A percentile compares a stretch with the other conserved stretches of the same genome.
Evolutionary conservation across 2,113 vertebrate genomes (phyloP).

Genomic region (Phainopepla nitens): DNA sequence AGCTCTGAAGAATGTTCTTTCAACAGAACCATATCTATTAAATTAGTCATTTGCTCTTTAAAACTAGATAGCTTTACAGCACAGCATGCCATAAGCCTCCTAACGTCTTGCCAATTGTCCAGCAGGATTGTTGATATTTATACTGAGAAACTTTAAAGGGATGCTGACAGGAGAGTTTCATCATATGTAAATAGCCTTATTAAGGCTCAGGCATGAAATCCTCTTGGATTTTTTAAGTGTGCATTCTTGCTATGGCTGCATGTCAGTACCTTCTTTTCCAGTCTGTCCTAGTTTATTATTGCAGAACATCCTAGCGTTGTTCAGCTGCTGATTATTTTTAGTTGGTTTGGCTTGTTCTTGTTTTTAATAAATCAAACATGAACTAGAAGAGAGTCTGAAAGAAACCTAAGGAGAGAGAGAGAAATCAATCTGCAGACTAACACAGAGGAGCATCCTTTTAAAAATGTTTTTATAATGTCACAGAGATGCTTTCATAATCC

Average conservation of each 20-base stretch:
- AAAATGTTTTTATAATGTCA: not conserved
- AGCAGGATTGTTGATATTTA: constrained; percentile 36
- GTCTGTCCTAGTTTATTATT: not conserved
- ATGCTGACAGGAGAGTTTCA: constrained; percentile 22
- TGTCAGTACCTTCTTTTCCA: not conserved
- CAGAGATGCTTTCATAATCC: not conserved
- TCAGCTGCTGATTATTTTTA: not conserved
- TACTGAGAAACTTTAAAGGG: constrained; percentile 3
- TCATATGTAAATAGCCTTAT: constrained; percentile 22
- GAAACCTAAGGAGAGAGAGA: not conserved
- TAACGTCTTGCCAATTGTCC: not conserved
- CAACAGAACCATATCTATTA: constrained; percentile 50
- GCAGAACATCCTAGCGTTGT: not conserved
- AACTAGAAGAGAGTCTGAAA: not conserved
- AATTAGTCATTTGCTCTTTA: constrained; percentile 55
- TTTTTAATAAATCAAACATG: not conserved
- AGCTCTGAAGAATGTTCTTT: constrained; percentile 53
- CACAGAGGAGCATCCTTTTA: not conserved
- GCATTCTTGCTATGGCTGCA: not conserved
- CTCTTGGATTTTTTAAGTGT: not conserved
- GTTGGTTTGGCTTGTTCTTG: not conserved
- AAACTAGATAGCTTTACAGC: constrained; percentile 13
- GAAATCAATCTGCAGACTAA: not conserved
- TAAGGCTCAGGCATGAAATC: constrained; percentile 35
- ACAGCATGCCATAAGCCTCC: constrained; percentile 36